Evolutionary conservation across 2,888 invertebrate genomes (phyloP).

Genomic region (Helicoverpa assulta): DNA sequence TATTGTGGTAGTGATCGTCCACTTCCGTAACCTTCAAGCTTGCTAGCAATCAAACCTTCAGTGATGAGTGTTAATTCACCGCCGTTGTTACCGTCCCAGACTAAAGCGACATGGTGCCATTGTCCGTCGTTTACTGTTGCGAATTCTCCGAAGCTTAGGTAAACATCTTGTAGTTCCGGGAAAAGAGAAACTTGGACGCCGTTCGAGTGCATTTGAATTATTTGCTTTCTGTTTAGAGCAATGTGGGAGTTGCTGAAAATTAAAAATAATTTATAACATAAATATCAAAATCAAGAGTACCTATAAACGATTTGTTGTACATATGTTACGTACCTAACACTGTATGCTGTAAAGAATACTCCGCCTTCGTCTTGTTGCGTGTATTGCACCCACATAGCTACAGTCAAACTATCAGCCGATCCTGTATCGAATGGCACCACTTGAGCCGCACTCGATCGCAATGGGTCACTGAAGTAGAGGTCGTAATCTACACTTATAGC

Average conservation of each 20-base stretch:
- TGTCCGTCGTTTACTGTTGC: slow-evolving; percentile 98
- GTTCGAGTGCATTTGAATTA: slow-evolving; percentile 97
- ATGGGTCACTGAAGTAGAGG: slow-evolving; percentile 97
- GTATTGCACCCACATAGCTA: slow-evolving; percentile 99
- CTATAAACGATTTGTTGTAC: background rate
- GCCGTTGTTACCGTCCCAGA: slow-evolving; percentile 97
- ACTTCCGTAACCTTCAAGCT: slow-evolving; percentile 96
- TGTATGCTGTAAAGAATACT: slow-evolving; percentile 97
- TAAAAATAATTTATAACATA: slow-evolving; percentile 15
- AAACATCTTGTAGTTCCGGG: slow-evolving; percentile 96
- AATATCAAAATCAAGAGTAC: background rate
- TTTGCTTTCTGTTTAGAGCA: slow-evolving; percentile 93
- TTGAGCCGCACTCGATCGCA: slow-evolving; percentile 97
- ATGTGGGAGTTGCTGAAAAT: slow-evolving; percentile 93
- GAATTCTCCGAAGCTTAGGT: slow-evolving; percentile 96
- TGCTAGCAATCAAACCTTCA: slow-evolving; percentile 98
- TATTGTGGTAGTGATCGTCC: slow-evolving; percentile 95
- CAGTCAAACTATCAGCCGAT: slow-evolving; percentile 94
- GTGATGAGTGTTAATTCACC: slow-evolving; percentile 97
- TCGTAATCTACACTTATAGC: slow-evolving; percentile 99
- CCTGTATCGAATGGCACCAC: slow-evolving; percentile 97
- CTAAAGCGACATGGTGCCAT: slow-evolving; percentile 98
- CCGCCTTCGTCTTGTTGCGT: slow-evolving; percentile 97
- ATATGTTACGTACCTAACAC: slow-evolving; percentile 92
- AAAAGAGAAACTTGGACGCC: slow-evolving; percentile 98